phyloP scores from a whole-genome alignment of 2,888 invertebrate species.

The Cosmopolites sordidus region DNA sequence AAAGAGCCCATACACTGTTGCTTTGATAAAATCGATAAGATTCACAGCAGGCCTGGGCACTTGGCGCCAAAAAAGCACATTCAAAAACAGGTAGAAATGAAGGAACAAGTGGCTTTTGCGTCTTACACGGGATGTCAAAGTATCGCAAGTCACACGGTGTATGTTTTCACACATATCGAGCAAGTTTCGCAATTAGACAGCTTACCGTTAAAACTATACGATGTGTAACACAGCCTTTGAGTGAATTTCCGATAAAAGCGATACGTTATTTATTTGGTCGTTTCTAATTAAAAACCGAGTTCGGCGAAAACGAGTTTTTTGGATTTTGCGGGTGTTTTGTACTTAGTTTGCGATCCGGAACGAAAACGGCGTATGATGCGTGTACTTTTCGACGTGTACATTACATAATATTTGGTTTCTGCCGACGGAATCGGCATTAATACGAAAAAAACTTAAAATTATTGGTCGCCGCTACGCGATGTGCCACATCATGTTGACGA shows the following conservation, averaged over 20 bases:
- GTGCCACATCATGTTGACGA: slow-evolving; percentile 53
- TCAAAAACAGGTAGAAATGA: slow-evolving; percentile 30
- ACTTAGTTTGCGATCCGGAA: slow-evolving; percentile 44
- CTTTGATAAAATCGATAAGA: slow-evolving; percentile 19
- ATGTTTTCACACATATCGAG: slow-evolving; percentile 24
- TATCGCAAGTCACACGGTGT: slow-evolving; percentile 21
- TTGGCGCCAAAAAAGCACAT: slow-evolving; percentile 34
- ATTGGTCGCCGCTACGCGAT: slow-evolving; percentile 49
- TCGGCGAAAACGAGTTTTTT: slow-evolving; percentile 42
- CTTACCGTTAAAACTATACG: slow-evolving; percentile 39
- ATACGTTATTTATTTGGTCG: slow-evolving; percentile 38
- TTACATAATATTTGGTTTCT: slow-evolving; percentile 46
- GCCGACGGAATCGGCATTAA: slow-evolving; percentile 45
- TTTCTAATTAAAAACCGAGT: slow-evolving; percentile 38
- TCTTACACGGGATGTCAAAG: slow-evolving; percentile 28
- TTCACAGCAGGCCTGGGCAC: slow-evolving; percentile 4
- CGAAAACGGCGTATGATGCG: slow-evolving; percentile 41
- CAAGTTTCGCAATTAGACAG: slow-evolving; percentile 14
- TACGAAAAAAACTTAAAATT: slow-evolving; percentile 48
- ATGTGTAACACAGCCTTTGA: slow-evolving; percentile 42
- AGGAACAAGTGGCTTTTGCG: slow-evolving; percentile 37
- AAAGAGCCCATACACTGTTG: slow-evolving; percentile 14
- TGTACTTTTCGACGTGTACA: slow-evolving; percentile 39
- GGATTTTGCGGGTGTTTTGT: slow-evolving; percentile 44
- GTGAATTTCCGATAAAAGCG: slow-evolving; percentile 38